Percentiles rank a stretch among this genome's conserved stretches.
phyloP scores from a whole-genome alignment of 2,888 invertebrate genomes.

The Elmis aenea region DNA sequence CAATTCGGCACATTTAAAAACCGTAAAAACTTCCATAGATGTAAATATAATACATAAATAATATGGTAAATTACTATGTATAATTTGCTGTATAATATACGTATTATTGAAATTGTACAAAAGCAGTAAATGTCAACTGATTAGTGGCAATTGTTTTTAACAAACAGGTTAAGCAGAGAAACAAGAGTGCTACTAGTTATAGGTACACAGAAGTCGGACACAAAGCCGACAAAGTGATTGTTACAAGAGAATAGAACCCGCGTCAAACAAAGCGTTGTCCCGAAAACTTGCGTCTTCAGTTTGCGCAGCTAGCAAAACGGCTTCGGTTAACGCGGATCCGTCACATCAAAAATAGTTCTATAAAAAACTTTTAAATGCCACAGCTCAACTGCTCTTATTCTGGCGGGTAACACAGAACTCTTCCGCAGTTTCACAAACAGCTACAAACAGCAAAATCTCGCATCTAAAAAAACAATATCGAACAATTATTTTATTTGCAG shows the following conservation, averaged over 20 bases:
- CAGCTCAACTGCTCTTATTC: slow-evolving; percentile 40
- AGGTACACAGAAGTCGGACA: slow-evolving; percentile 10
- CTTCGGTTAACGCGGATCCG: slow-evolving; percentile 21
- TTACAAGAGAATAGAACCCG: slow-evolving; percentile 37
- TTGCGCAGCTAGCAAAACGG: slow-evolving; percentile 10
- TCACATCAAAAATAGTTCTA: slow-evolving; percentile 43
- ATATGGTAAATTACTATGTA: slow-evolving; percentile 25
- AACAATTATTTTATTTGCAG: neutral
- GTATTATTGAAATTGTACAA: slow-evolving; percentile 11
- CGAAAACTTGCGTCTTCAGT: slow-evolving; percentile 6
- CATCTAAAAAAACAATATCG: neutral
- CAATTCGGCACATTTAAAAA: slow-evolving; percentile 30
- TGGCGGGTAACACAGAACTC: slow-evolving; percentile 39
- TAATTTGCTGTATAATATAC: slow-evolving; percentile 18
- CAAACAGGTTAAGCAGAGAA: slow-evolving; percentile 44
- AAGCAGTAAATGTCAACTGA: slow-evolving; percentile 8
- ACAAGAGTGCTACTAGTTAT: slow-evolving; percentile 40
- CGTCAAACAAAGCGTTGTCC: slow-evolving; percentile 21
- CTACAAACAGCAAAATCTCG: neutral
- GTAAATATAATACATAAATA: slow-evolving; percentile 40
- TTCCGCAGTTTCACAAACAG: slow-evolving; percentile 24
- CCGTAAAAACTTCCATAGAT: slow-evolving; percentile 30
- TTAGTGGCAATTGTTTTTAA: too few species aligned
- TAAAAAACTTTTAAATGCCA: slow-evolving; percentile 43
- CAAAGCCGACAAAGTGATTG: slow-evolving; percentile 32